Conservation (phyloP, 2,113 vertebrate species). For the Lophochroa leadbeateri region DNA sequence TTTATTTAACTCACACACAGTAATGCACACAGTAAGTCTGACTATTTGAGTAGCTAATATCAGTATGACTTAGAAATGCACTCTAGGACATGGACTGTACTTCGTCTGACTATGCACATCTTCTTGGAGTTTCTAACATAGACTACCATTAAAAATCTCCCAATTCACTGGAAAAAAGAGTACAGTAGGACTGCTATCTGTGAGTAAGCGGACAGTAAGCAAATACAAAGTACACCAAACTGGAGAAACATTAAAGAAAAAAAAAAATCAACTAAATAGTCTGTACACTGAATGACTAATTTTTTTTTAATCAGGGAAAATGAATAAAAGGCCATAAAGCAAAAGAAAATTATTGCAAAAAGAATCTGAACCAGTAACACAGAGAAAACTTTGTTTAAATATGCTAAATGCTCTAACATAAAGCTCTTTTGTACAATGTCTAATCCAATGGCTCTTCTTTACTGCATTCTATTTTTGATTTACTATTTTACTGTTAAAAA, state of each 20-base stretch:
- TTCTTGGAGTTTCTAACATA: neutral
- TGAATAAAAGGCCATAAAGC: neutral
- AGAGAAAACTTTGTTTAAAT: neutral
- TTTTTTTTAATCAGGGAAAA: neutral
- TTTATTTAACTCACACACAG: neutral
- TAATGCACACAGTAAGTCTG: neutral
- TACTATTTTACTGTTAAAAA: slow-evolving; percentile 34
- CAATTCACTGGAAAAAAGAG: neutral
- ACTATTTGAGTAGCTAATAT: neutral
- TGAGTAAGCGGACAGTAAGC: neutral
- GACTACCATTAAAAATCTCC: neutral
- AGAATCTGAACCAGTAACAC: neutral
- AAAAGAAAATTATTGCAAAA: neutral
- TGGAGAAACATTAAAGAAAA: neutral
- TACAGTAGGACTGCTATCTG: neutral
- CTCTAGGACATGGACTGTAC: neutral
- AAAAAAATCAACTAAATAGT: neutral
- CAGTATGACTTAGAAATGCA: neutral
- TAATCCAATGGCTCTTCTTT: neutral
- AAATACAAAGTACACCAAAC: neutral
- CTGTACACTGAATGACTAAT: neutral
- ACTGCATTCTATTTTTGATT: slow-evolving; percentile 1
- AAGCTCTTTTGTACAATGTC: neutral
- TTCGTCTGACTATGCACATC: neutral
- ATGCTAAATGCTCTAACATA: neutral